Percentiles rank a stretch among this genome's conserved stretches.
These are phyloP conservation scores for Aplidium turbinatum DNA, from an alignment of 23 tunicate species.

Conservation along the genomic window DNA sequence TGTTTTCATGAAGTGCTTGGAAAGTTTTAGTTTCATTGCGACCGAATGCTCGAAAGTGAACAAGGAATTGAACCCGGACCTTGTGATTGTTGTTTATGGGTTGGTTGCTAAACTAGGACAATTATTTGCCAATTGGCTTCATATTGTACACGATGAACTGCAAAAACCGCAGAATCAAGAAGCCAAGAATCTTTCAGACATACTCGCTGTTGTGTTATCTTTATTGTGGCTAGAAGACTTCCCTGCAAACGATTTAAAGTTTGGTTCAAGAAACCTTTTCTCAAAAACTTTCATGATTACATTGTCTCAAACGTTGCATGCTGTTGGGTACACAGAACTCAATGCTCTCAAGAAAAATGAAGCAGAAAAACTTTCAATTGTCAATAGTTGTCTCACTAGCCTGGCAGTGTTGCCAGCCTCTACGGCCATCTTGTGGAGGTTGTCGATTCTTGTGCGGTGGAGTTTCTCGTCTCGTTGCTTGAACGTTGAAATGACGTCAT, in stretches of 20 bases:
- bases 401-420: constrained; percentile 21
- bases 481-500: neutral
- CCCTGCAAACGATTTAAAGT: constrained; percentile 49
- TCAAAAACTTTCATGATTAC: constrained; percentile 16
- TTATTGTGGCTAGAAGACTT: constrained; percentile 49
- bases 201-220: constrained; percentile 19
- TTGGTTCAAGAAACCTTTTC: constrained; percentile 8
- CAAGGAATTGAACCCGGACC: neutral
- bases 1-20: constrained; percentile 14
- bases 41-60: neutral
- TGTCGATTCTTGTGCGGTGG: constrained; percentile 49
- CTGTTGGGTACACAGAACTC: neutral
- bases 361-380: neutral
- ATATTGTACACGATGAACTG: constrained; percentile 2
- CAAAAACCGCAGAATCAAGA: neutral
- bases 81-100: constrained; percentile 3
- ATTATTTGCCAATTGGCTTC: constrained; percentile 15
- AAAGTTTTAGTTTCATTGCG: neutral
- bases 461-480: neutral
- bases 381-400: constrained; percentile 35
- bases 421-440: constrained; percentile 42
- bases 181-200: neutral
- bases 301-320: constrained; percentile 12
- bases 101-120: neutral
- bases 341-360: neutral